These are phyloP conservation scores for Percina caprodes DNA, from an alignment of 2,113 vertebrate species.

Conservation along the genomic window DNA sequence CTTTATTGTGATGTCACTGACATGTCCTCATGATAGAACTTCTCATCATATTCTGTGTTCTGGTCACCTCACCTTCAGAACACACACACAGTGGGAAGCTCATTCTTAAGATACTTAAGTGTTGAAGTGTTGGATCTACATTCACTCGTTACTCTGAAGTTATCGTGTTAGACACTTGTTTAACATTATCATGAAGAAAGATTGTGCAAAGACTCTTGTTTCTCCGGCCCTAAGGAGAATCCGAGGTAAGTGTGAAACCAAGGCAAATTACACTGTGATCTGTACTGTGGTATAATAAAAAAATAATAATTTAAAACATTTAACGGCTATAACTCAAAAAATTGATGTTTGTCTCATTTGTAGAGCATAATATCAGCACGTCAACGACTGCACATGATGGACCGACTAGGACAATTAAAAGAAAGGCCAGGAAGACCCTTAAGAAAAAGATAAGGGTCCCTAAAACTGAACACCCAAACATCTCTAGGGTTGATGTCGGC, in stretches of 20 bases:
- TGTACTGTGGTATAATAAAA: too few relatives aligned
- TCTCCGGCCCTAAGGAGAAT: too few relatives aligned
- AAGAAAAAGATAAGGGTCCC: not conserved
- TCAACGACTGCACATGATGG: not conserved
- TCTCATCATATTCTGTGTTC: not conserved
- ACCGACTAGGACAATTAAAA: not conserved
- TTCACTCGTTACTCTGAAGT: not conserved
- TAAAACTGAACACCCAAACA: not conserved
- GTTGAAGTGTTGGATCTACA: too few relatives aligned
- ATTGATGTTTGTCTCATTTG: not conserved
- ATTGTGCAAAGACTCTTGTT: not conserved
- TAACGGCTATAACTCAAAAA: not conserved
- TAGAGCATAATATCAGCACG: not conserved
- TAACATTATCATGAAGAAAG: not conserved
- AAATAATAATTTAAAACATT: too few relatives aligned
- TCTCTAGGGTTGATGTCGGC: accelerated
- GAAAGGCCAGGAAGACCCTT: not conserved
- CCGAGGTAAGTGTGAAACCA: not conserved
- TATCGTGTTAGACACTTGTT: not conserved
- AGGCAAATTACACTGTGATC: not conserved
- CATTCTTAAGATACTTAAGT: too few relatives aligned
- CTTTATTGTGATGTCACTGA: not conserved
- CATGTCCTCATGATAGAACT: not conserved
- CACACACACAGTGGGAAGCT: not conserved
- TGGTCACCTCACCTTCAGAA: not conserved